These are phyloP conservation scores for Hydrolagus colliei DNA, from an alignment of 2,797 vertebrate genomes.

Conservation along the genomic window DNA sequence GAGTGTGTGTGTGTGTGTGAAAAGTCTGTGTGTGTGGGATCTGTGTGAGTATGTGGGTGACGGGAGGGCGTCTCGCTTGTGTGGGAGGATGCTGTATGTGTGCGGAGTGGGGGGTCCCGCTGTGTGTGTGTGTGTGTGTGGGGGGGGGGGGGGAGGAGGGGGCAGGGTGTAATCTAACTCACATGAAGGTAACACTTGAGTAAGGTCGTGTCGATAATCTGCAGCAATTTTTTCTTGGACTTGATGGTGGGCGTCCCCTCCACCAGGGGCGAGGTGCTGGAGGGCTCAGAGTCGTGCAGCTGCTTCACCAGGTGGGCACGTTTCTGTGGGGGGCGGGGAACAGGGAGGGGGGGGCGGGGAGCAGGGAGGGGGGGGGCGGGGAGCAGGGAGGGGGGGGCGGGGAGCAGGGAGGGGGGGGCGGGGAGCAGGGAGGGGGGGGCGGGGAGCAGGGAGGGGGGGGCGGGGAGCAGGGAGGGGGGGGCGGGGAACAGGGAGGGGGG, in stretches of 20 bases:
- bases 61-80: too few species aligned
- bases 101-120: neutral
- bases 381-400: neutral
- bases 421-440: neutral
- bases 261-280: conserved; percentile 88
- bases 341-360: too few species aligned
- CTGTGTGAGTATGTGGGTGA: too few species aligned
- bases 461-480: neutral
- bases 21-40: too few species aligned
- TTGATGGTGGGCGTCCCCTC: conserved; percentile 95
- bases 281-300: conserved; percentile 85
- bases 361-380: too few species aligned
- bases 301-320: conserved; percentile 93
- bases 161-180: conserved; percentile 44
- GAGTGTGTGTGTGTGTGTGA: too few species aligned
- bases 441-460: too few species aligned
- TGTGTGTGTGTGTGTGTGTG: too few species aligned
- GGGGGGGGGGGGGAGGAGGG: too few species aligned
- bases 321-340: conserved; percentile 64
- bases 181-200: conserved; percentile 96
- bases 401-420: too few species aligned
- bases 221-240: conserved; percentile 90
- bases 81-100: too few species aligned
- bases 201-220: conserved; percentile 94
- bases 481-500: too few species aligned